Evolutionary conservation across 1,140 invertebrate genomes (phyloP).

Genomic region (Protaetia brevitarsis): DNA sequence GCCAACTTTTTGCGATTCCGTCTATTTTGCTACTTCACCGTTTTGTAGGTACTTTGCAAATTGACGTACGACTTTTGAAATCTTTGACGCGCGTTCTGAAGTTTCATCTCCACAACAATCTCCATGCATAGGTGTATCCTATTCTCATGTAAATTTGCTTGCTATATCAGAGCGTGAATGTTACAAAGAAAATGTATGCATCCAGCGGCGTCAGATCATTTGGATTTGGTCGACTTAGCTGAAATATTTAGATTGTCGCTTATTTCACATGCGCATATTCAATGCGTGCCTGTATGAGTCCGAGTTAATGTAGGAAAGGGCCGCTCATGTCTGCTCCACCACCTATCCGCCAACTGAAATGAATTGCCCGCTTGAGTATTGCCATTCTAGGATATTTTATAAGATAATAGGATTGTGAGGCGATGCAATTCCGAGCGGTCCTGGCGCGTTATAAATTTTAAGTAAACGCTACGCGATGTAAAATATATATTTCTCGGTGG

Average conservation of each 20-base stretch:
- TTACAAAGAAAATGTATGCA: slow-evolving; percentile 1
- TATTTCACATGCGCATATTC: slow-evolving; percentile 14
- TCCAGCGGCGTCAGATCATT: background rate
- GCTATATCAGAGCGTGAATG: background rate
- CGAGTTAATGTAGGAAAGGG: background rate
- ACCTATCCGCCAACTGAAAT: background rate
- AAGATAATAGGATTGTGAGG: slow-evolving; percentile 16
- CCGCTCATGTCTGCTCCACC: background rate
- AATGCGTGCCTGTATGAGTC: background rate
- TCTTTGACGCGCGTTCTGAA: background rate
- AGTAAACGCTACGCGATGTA: background rate
- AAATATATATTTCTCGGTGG: slow-evolving; percentile 10
- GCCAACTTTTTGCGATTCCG: too few relatives aligned
- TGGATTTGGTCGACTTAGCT: slow-evolving; percentile 12
- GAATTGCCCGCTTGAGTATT: slow-evolving; percentile 8
- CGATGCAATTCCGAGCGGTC: background rate
- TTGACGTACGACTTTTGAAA: background rate
- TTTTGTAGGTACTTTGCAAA: slow-evolving; percentile 3
- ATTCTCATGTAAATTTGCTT: slow-evolving; percentile 2
- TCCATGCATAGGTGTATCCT: background rate
- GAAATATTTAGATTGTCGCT: background rate
- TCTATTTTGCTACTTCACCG: too few relatives aligned
- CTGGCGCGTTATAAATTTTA: slow-evolving; percentile 11
- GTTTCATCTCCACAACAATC: background rate
- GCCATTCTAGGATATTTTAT: slow-evolving; percentile 8